Evolutionary conservation across 2,888 invertebrate genomes (phyloP).

Genomic region (Neocrepidodera transversa): DNA sequence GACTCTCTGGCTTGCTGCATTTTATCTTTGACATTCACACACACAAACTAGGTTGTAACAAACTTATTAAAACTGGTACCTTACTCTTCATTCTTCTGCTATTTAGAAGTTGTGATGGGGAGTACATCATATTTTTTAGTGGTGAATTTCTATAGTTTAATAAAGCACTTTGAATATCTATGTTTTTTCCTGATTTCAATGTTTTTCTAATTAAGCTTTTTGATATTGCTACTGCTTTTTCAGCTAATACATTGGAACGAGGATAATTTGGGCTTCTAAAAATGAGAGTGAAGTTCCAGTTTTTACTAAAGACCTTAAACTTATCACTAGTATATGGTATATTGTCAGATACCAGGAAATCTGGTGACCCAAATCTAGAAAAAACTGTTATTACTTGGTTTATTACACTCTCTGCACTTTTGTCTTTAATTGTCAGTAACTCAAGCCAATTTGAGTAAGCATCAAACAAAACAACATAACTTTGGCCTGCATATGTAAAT

Average conservation of each 20-base stretch:
- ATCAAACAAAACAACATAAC: slow-evolving; percentile 42
- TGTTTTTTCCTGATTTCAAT: not conserved
- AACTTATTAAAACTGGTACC: no score
- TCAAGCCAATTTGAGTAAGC: slow-evolving; percentile 45
- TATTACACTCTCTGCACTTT: slow-evolving; percentile 22
- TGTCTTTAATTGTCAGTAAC: slow-evolving; percentile 21
- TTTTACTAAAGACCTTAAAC: slow-evolving; percentile 29
- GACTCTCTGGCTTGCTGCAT: not conserved
- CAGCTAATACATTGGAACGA: slow-evolving; percentile 35
- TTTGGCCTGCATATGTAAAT: slow-evolving; percentile 15
- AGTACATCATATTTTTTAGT: not conserved
- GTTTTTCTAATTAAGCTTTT: slow-evolving; percentile 22
- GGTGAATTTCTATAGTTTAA: not conserved
- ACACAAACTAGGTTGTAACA: not conserved
- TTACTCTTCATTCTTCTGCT: no score
- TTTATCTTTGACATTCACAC: not conserved
- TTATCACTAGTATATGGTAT: slow-evolving; percentile 29
- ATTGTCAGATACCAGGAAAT: no score
- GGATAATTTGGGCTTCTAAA: slow-evolving; percentile 34
- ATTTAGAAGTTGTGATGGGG: not conserved
- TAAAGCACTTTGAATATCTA: not conserved
- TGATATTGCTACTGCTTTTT: no score
- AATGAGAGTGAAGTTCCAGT: slow-evolving; percentile 33
- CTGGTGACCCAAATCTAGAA: slow-evolving; percentile 28
- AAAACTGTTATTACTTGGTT: slow-evolving; percentile 1